Percentiles rank a stretch among this genome's conserved stretches.
These are phyloP conservation scores for Villa cingulata DNA, from an alignment of 2,888 invertebrate species.

Conservation along the genomic window DNA sequence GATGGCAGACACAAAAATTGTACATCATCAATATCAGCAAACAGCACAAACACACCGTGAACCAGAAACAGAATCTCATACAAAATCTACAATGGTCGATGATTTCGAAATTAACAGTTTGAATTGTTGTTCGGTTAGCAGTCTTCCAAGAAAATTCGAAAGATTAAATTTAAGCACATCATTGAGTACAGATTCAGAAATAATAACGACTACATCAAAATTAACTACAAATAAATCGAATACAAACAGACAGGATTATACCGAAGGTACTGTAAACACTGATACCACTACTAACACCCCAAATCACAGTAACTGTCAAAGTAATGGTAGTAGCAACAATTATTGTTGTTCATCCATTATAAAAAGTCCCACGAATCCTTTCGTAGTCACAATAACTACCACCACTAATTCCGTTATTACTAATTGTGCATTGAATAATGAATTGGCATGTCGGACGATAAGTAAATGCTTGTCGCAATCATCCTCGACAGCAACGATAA, in stretches of 20 bases:
- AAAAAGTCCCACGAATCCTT: neutral
- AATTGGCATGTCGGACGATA: constrained; percentile 1
- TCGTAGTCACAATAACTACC: neutral
- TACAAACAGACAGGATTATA: neutral
- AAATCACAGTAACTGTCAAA: neutral
- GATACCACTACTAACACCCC: neutral
- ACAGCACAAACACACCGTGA: neutral
- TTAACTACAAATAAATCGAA: neutral
- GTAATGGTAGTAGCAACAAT: neutral
- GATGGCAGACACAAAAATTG: too few species aligned
- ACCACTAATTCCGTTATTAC: neutral
- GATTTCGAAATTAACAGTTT: neutral
- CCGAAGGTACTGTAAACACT: neutral
- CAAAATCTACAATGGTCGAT: neutral
- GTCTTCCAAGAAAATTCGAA: constrained; percentile 3
- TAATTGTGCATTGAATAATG: neutral
- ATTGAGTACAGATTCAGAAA: neutral
- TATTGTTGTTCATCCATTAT: neutral
- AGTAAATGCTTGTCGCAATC: constrained; percentile 8
- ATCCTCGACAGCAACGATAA: constrained; percentile 6
- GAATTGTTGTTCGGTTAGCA: neutral
- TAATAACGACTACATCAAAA: neutral
- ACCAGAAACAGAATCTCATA: neutral
- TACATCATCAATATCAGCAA: too few species aligned
- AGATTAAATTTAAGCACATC: constrained; percentile 1